Percentiles rank a stretch among this genome's conserved stretches.
Evolutionary conservation across 2,113 vertebrate species (phyloP).

Genomic region (Ceyx cyanopectus): DNA sequence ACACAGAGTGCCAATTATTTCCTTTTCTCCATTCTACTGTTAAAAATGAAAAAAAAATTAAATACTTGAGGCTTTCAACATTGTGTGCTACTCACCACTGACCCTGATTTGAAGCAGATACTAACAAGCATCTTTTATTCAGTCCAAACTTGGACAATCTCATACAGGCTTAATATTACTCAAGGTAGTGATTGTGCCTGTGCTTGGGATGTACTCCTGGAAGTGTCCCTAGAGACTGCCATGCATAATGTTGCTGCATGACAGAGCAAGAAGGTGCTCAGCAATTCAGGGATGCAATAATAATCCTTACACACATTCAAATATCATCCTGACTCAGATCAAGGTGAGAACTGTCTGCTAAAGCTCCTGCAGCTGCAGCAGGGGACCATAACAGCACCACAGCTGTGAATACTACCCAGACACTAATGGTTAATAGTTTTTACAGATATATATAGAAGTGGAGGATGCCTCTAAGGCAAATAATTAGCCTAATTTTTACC

Average conservation of each 20-base stretch:
- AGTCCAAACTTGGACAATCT: not conserved
- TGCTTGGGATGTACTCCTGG: not conserved
- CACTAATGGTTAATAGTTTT: not conserved
- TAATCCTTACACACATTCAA: not conserved
- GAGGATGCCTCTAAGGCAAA: conserved; percentile 4
- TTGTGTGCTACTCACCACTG: not conserved
- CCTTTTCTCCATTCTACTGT: not conserved
- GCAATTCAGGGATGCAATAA: not conserved
- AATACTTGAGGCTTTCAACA: not conserved
- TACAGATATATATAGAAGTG: not conserved
- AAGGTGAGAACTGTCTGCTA: not conserved
- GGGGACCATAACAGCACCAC: not conserved
- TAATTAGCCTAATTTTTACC: conserved; percentile 3
- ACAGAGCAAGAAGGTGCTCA: not conserved
- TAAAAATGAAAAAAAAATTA: not conserved
- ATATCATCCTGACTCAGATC: not conserved
- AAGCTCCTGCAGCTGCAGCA: not conserved
- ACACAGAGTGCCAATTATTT: not conserved
- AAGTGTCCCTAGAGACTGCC: not conserved
- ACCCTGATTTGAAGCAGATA: not conserved
- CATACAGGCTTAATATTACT: not conserved
- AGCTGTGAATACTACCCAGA: not conserved
- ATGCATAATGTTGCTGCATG: not conserved
- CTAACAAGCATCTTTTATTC: not conserved
- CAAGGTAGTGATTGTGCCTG: not conserved